Conservation (phyloP, 2,888 invertebrate genomes). For the Chloromyia formosa region DNA sequence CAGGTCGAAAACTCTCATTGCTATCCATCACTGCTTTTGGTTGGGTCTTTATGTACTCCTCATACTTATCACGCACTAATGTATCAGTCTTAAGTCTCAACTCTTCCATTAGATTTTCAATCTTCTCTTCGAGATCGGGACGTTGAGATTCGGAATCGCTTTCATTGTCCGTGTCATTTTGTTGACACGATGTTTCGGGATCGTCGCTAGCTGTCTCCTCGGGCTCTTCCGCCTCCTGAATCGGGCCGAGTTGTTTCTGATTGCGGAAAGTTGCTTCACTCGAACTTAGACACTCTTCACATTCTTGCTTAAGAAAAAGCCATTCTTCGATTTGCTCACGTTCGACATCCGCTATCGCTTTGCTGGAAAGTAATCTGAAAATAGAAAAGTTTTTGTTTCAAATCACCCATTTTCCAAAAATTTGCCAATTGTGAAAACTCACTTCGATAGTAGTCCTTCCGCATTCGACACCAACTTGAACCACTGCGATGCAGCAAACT, state of each 20-base stretch:
- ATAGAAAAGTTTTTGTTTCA: not conserved
- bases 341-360: slow-evolving; percentile 75
- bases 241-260: slow-evolving; percentile 60
- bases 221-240: slow-evolving; percentile 69
- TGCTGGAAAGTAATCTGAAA: slow-evolving; percentile 70
- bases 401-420: slow-evolving; percentile 21
- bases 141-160: slow-evolving; percentile 67
- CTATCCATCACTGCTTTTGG: slow-evolving; percentile 63
- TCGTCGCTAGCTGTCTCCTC: slow-evolving; percentile 72
- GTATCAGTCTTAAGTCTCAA: slow-evolving; percentile 77
- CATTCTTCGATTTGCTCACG: slow-evolving; percentile 82
- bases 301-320: slow-evolving; percentile 86
- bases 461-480: slow-evolving; percentile 84
- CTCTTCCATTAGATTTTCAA: slow-evolving; percentile 76
- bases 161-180: slow-evolving; percentile 63
- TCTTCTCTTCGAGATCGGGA: slow-evolving; percentile 75
- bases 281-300: slow-evolving; percentile 76
- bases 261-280: slow-evolving; percentile 58
- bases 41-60: slow-evolving; percentile 67
- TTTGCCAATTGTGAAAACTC: slow-evolving; percentile 56
- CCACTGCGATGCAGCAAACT: slow-evolving; percentile 85
- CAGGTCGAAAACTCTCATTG: slow-evolving; percentile 57
- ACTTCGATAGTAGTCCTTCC: slow-evolving; percentile 77
- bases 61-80: slow-evolving; percentile 70
- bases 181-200: slow-evolving; percentile 65